Percentiles rank a stretch among this genome's conserved stretches.
Evolutionary conservation across 2,797 vertebrate species (phyloP).

Genomic region (Falco berigora): DNA sequence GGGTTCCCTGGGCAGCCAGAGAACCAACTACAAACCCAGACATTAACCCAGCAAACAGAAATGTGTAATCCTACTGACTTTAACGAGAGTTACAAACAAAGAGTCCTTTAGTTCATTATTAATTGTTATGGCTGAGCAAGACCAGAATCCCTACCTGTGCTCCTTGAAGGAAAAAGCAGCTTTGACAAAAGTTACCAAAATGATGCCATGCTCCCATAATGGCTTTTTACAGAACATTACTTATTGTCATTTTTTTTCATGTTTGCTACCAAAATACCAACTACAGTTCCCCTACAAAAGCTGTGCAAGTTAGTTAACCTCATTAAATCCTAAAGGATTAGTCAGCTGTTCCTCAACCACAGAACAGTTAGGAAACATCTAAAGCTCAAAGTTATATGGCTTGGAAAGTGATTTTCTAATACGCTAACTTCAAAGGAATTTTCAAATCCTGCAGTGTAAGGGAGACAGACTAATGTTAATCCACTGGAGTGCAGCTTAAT

Average conservation of each 20-base stretch:
- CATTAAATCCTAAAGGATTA: conserved; percentile 66
- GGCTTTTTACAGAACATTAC: neutral
- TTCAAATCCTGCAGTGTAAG: conserved; percentile 52
- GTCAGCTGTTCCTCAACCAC: conserved; percentile 44
- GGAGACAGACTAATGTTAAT: conserved; percentile 54
- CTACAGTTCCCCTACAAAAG: conserved; percentile 16
- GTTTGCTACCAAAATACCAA: conserved; percentile 12
- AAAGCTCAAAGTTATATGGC: conserved; percentile 34
- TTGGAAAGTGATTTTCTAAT: conserved; percentile 71
- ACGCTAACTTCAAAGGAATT: conserved; percentile 68
- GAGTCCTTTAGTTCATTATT: neutral
- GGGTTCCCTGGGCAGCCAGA: neutral
- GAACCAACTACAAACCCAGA: neutral
- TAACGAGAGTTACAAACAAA: neutral
- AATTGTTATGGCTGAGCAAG: neutral
- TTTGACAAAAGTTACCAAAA: neutral
- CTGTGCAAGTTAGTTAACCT: conserved; percentile 34
- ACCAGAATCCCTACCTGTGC: neutral
- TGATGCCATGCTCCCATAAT: accelerated
- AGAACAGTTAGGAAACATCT: conserved; percentile 57
- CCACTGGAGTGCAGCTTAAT: conserved; percentile 54
- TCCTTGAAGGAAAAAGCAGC: neutral
- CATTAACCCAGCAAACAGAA: neutral
- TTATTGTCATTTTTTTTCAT: neutral
- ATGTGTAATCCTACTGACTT: neutral